Evolutionary conservation across 2,888 invertebrate genomes (phyloP).

Genomic region (Diaprepes abbreviatus): DNA sequence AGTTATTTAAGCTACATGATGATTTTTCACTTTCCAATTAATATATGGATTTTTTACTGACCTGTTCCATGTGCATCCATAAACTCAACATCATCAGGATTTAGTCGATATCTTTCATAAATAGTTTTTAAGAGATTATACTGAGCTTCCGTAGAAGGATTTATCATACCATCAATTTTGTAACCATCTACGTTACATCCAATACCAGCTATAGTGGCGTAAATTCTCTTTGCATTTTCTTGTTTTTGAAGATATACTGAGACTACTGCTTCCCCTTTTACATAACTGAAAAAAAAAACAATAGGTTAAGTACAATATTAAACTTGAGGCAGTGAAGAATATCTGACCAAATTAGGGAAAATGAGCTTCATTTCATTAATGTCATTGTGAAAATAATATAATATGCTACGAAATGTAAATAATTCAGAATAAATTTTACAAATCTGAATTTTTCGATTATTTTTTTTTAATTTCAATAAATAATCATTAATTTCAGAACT

Average conservation of each 20-base stretch:
- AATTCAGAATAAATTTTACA: too few relatives aligned
- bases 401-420: too few relatives aligned
- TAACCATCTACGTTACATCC: constrained; percentile 73
- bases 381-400: too few relatives aligned
- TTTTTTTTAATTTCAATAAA: too few relatives aligned
- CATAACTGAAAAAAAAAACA: constrained; percentile 51
- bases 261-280: constrained; percentile 68
- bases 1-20: too few relatives aligned
- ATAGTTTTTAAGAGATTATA: constrained; percentile 67
- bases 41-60: constrained; percentile 52
- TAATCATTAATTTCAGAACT: too few relatives aligned
- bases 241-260: constrained; percentile 67
- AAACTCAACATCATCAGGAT: constrained; percentile 70
- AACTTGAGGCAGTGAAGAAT: too few relatives aligned
- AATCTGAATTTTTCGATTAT: too few relatives aligned
- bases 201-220: constrained; percentile 69
- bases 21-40: too few relatives aligned
- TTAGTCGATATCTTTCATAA: constrained; percentile 69
- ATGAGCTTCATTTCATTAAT: too few relatives aligned
- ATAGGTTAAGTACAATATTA: too few relatives aligned
- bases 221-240: constrained; percentile 66
- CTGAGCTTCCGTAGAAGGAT: constrained; percentile 58
- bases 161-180: constrained; percentile 59
- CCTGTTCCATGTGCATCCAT: constrained; percentile 76
- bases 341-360: too few relatives aligned